Base-by-base conservation (phyloP, 2,888 invertebrate genomes). In the Metacarcinus magister region DNA sequence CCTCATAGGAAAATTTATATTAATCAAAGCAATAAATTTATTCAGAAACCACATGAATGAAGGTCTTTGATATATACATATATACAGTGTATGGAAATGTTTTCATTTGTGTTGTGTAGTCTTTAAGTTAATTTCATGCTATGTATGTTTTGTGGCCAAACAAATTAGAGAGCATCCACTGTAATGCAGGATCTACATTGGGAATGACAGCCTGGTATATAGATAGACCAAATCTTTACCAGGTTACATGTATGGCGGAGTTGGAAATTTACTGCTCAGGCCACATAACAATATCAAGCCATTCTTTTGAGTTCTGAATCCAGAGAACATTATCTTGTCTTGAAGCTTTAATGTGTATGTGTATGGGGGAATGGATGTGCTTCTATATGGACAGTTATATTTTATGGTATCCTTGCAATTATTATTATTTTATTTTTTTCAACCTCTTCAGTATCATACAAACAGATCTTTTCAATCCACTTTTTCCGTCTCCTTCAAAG, bases 1-100 rank as follows among this genome's bases (percentile, higher is more conserved):
- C 82, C 82, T 87, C 82, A 87, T 39, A n/a, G 87, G 87, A 39
- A 87, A 87, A 87, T 87, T 87, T 87, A 87, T 87, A 87, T 39
- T 39, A 39, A 32, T 87, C 39, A n/a, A 87, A 87, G 87, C 87
- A 87, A 87, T 87, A 87, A 87, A 87, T 87, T 87, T 39, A 87
- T 82, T 82, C 75, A 82, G 60, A 82, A n/a, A 82, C 75, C 28
- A 23, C 75, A 87, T 87, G 19, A 39, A 87, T 87, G 87, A 87
- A 87, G 39, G 87, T 87, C 87, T 87, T 87, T 87, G 32, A 87
- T 87, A 87, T 87, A 39, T 13, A 32, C 39, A 39, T 39, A 75
- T 87, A 87, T 87, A 39, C 39, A 87, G 32, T 13, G 16, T 39
- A 39, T 87, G 87, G 87, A 87, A 39, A 87, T 87, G 87, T 39